Conservation (phyloP, 2,888 invertebrate species). For the Tipula unca region DNA sequence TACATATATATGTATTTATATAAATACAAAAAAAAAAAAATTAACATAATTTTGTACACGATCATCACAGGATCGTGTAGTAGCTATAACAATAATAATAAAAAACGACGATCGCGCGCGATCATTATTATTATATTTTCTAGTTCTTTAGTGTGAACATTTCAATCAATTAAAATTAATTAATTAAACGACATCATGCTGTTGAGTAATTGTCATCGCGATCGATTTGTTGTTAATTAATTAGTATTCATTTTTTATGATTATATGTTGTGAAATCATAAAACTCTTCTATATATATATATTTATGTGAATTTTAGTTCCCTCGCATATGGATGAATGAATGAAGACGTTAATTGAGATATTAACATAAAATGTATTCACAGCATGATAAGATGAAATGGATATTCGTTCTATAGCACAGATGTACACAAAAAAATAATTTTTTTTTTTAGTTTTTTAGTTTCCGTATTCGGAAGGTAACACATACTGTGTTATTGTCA, state of each 20-base stretch:
- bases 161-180: constrained; percentile 18
- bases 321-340: neutral
- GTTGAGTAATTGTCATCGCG: constrained; percentile 17
- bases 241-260: constrained; percentile 15
- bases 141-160: neutral
- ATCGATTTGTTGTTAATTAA: constrained; percentile 16
- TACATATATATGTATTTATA: too few species aligned
- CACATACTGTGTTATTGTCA: constrained; percentile 17
- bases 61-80: neutral
- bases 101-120: constrained; percentile 14
- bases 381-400: constrained; percentile 14
- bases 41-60: neutral
- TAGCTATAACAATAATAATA: neutral
- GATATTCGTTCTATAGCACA: constrained; percentile 8
- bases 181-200: constrained; percentile 15
- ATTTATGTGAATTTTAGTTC: neutral
- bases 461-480: constrained; percentile 16
- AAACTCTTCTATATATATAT: neutral
- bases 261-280: neutral
- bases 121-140: constrained; percentile 1
- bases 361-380: constrained; percentile 14
- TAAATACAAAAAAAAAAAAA: neutral
- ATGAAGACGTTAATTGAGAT: neutral
- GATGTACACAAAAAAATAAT: neutral
- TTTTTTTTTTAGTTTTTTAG: neutral